These are phyloP conservation scores for Galleria mellonella DNA, from an alignment of 1,140 invertebrate species.

Conservation along the genomic window DNA sequence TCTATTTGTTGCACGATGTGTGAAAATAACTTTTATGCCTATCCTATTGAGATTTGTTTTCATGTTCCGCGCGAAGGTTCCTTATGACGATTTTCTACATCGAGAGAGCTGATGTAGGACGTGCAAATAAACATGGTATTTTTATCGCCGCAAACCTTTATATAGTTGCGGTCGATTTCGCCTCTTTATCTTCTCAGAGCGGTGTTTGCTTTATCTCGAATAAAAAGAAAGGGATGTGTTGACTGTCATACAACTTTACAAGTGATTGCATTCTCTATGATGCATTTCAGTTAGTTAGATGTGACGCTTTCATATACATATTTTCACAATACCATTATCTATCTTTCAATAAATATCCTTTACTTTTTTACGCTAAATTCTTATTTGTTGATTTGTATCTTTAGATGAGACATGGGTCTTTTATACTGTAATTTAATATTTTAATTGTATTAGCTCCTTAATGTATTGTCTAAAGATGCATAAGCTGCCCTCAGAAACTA, in stretches of 20 bases:
- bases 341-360: too few species aligned
- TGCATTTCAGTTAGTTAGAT: too few species aligned
- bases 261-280: slow-evolving; percentile 18
- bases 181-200: slow-evolving; percentile 67
- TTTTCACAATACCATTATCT: too few species aligned
- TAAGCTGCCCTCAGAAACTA: too few species aligned
- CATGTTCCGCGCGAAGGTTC: slow-evolving; percentile 8
- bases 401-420: too few species aligned
- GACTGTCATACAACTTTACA: slow-evolving; percentile 31
- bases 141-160: slow-evolving; percentile 72
- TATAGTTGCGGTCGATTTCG: slow-evolving; percentile 72
- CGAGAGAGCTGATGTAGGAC: slow-evolving; percentile 60
- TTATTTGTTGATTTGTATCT: too few species aligned
- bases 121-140: slow-evolving; percentile 73
- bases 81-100: slow-evolving; percentile 37
- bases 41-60: slow-evolving; percentile 31
- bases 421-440: too few species aligned
- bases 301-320: too few species aligned
- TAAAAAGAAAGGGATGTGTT: slow-evolving; percentile 56
- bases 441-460: too few species aligned
- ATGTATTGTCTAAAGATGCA: too few species aligned
- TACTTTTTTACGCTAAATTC: too few species aligned
- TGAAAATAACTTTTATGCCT: slow-evolving; percentile 37
- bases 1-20: slow-evolving; percentile 8
- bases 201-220: slow-evolving; percentile 69